Evolutionary conservation across 2,888 invertebrate genomes (phyloP).

Genomic region (Drosophila helvetica): DNA sequence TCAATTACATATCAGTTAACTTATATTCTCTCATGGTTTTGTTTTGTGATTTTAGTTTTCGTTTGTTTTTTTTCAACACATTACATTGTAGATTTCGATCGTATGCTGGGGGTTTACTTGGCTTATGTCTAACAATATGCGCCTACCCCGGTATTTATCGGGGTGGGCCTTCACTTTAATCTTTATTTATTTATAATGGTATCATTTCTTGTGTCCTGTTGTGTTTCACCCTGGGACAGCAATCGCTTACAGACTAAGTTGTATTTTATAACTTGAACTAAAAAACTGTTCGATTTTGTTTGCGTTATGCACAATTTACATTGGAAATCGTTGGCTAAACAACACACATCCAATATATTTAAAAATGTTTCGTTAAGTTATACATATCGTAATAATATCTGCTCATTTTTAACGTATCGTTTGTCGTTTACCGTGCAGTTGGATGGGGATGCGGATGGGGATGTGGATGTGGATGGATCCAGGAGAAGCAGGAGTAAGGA

Average conservation of each 20-base stretch:
- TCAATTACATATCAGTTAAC: slow-evolving; percentile 50
- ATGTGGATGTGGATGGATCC: slow-evolving; percentile 4
- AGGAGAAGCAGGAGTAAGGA: slow-evolving; percentile 31
- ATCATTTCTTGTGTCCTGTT: slow-evolving; percentile 54
- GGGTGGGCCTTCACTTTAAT: slow-evolving; percentile 19
- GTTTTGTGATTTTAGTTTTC: slow-evolving; percentile 30
- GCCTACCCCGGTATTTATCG: slow-evolving; percentile 12
- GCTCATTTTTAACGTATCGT: slow-evolving; percentile 62
- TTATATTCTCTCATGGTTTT: slow-evolving; percentile 56
- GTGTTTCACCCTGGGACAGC: slow-evolving; percentile 64
- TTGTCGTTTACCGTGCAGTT: slow-evolving; percentile 23
- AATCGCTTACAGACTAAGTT: slow-evolving; percentile 67
- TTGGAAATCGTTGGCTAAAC: slow-evolving; percentile 52
- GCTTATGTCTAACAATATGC: slow-evolving; percentile 63
- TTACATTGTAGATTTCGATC: slow-evolving; percentile 64
- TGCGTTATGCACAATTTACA: slow-evolving; percentile 62
- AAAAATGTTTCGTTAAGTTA: slow-evolving; percentile 56
- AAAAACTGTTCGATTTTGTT: slow-evolving; percentile 42
- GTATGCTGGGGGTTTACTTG: slow-evolving; percentile 40
- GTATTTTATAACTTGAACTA: slow-evolving; percentile 55
- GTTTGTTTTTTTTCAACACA: slow-evolving; percentile 52
- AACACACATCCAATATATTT: slow-evolving; percentile 51
- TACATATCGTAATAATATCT: slow-evolving; percentile 56
- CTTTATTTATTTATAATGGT: slow-evolving; percentile 26
- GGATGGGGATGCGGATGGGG: slow-evolving; percentile 10